Percentiles rank a stretch among this genome's conserved stretches.
Conservation (phyloP, 2,797 vertebrate species). For the Furcifer pardalis region DNA sequence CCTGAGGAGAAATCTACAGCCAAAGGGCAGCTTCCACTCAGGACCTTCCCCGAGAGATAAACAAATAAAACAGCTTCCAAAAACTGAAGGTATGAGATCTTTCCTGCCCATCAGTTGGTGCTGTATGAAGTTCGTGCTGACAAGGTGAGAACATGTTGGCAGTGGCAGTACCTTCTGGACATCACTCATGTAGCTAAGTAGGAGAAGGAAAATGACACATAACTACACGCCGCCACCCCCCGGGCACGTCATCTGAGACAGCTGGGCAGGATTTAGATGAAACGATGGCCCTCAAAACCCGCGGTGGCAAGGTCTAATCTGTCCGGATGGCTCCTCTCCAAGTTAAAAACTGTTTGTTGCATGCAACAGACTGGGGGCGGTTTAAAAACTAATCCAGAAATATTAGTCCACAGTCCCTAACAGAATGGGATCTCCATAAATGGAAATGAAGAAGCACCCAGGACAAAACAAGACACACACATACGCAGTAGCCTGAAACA, state of each 20-base stretch:
- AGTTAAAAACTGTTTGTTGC: slow-evolving; percentile 63
- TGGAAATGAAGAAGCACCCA: slow-evolving; percentile 67
- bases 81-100: neutral
- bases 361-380: slow-evolving; percentile 65
- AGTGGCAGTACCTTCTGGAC: slow-evolving; percentile 9
- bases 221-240: fast-evolving
- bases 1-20: neutral
- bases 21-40: slow-evolving; percentile 9
- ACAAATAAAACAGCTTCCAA: neutral
- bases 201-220: slow-evolving; percentile 6
- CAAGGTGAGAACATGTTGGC: slow-evolving; percentile 7
- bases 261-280: slow-evolving; percentile 51
- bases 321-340: slow-evolving; percentile 74
- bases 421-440: slow-evolving; percentile 60
- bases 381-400: slow-evolving; percentile 67
- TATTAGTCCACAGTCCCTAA: slow-evolving; percentile 68
- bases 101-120: no score
- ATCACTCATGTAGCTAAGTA: slow-evolving; percentile 39
- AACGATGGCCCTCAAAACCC: slow-evolving; percentile 56
- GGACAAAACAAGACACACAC: slow-evolving; percentile 17
- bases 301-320: slow-evolving; percentile 50
- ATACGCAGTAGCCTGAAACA: neutral
- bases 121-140: neutral
- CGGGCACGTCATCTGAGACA: slow-evolving; percentile 32
- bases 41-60: neutral